phyloP scores from a whole-genome alignment of 2,113 vertebrate species.

The Rissa tridactyla region DNA sequence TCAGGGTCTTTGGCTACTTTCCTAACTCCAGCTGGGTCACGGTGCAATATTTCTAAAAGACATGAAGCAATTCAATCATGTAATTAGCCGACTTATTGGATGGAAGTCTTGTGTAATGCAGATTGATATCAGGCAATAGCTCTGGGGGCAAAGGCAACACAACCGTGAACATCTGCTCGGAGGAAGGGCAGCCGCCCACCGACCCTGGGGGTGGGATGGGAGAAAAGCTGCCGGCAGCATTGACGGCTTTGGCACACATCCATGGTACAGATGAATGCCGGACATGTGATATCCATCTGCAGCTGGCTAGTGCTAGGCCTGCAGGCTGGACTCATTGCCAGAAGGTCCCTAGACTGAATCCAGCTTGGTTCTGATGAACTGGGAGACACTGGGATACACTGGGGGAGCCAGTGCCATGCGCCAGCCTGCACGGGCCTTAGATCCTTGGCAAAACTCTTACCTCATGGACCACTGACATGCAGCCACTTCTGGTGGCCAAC shows the following conservation, averaged over 20 bases:
- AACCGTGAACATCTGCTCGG: background rate
- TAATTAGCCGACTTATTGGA: background rate
- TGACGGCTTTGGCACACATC: background rate
- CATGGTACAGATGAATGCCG: accelerated
- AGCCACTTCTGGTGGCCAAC: background rate
- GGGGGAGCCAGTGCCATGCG: background rate
- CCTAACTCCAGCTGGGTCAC: background rate
- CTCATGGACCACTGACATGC: background rate
- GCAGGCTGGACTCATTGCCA: accelerated
- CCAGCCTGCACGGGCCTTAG: background rate
- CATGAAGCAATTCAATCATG: background rate
- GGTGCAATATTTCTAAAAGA: background rate
- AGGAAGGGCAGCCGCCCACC: background rate
- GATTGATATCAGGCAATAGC: background rate
- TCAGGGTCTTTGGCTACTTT: background rate
- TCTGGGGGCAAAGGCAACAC: background rate
- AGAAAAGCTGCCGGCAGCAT: background rate
- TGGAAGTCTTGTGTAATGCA: background rate
- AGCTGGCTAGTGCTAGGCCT: background rate
- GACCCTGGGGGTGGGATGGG: background rate
- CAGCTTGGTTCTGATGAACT: background rate
- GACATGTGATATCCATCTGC: background rate
- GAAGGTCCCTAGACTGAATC: background rate
- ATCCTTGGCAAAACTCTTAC: background rate
- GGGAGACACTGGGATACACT: background rate